Percentiles rank a stretch among this genome's conserved stretches.
Evolutionary conservation across 2,113 vertebrate species (phyloP).

Genomic region (Cebidichthys violaceus): DNA sequence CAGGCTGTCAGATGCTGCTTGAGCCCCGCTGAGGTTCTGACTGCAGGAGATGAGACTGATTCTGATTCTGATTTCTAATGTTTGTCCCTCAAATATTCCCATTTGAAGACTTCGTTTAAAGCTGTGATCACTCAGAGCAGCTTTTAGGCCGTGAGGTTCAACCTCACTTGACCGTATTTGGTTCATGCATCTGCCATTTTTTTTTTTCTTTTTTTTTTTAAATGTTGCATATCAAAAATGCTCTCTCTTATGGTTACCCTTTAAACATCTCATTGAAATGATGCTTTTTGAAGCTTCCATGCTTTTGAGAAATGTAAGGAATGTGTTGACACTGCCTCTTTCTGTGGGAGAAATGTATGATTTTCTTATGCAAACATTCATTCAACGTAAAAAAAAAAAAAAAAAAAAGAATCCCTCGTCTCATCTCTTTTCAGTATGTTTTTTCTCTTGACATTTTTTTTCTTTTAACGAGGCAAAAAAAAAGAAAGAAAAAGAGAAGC

Average conservation of each 20-base stretch:
- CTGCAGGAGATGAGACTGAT: not conserved
- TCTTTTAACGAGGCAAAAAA: slow-evolving; percentile 1
- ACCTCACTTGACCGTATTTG: not conserved
- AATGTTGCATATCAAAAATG: not conserved
- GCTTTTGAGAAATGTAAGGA: not conserved
- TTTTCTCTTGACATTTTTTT: slow-evolving; percentile 5
- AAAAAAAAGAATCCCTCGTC: not conserved
- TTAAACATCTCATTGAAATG: not conserved
- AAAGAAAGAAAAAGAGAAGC: too few species aligned
- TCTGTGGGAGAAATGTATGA: slow-evolving; percentile 8
- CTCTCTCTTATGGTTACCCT: not conserved
- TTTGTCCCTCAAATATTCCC: not conserved
- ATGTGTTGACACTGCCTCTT: not conserved
- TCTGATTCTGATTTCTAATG: not conserved
- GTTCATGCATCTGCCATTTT: not conserved
- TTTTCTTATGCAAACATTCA: slow-evolving; percentile 22
- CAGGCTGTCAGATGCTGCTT: not conserved
- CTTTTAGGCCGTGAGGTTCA: not conserved
- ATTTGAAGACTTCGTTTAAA: not conserved
- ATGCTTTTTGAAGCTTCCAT: slow-evolving; percentile 11
- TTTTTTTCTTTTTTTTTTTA: too few species aligned
- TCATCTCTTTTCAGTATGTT: not conserved
- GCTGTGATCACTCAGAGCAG: not conserved
- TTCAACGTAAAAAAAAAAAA: not conserved
- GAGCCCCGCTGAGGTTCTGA: slow-evolving; percentile 2